phyloP scores from a whole-genome alignment of 2,888 invertebrate species.

The Pheosia tremula region DNA sequence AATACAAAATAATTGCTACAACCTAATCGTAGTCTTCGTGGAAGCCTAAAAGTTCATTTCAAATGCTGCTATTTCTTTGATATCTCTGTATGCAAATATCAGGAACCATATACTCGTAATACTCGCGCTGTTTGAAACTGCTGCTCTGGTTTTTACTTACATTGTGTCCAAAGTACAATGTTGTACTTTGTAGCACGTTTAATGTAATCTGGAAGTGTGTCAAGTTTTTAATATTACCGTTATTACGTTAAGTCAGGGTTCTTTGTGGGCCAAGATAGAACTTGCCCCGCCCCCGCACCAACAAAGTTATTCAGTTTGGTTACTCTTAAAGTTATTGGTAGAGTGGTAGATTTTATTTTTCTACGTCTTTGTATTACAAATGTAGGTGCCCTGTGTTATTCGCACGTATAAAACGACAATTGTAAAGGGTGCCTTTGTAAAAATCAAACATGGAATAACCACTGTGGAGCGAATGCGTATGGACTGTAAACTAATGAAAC shows the following conservation, averaged over 20 bases:
- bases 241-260: constrained; percentile 1
- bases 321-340: no score
- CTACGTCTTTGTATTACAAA: no score
- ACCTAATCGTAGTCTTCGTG: no score
- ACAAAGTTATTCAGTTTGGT: background rate
- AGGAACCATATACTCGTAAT: background rate
- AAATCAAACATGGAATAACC: no score
- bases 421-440: no score
- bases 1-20: no score
- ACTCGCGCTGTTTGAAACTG: background rate
- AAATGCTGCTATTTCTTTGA: background rate
- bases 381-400: no score
- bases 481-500: no score
- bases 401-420: no score
- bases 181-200: background rate
- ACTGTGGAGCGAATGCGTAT: no score
- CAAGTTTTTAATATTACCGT: background rate
- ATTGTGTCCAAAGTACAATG: constrained; percentile 2
- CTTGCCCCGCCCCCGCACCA: background rate
- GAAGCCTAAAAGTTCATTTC: no score
- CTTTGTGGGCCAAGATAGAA: background rate
- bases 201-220: constrained; percentile 1
- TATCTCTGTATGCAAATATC: background rate
- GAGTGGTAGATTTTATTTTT: no score
- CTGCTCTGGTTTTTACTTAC: background rate